phyloP scores from a whole-genome alignment of 2,888 invertebrate genomes.

The Leptopilina drosophilae region DNA sequence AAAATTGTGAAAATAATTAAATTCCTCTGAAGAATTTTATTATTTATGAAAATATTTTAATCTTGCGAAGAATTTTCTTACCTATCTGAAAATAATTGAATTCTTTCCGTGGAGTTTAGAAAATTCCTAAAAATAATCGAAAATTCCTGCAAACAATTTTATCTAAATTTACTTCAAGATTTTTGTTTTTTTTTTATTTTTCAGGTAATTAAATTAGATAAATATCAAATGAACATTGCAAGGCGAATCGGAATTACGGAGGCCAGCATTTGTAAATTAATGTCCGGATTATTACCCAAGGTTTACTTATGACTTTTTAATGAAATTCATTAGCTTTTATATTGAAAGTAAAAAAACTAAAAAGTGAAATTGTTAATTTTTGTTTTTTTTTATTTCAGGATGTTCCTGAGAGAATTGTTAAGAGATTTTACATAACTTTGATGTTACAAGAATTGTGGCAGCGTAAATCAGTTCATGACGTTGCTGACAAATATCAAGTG shows the following conservation, averaged over 20 bases:
- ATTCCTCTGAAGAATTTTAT: no score
- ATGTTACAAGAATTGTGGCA: conserved; percentile 90
- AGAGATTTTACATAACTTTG: conserved; percentile 91
- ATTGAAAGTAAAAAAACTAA: no score
- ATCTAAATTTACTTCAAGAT: no score
- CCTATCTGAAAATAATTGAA: no score
- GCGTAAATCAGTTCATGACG: conserved; percentile 81
- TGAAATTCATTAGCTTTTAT: no score
- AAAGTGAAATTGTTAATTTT: conserved; percentile 3
- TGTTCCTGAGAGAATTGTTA: conserved; percentile 81
- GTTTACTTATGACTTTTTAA: conserved; percentile 52
- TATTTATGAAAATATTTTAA: no score
- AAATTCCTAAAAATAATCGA: no score
- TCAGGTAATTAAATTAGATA: conserved; percentile 82
- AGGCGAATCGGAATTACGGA: conserved; percentile 88
- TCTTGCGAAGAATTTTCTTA: no score
- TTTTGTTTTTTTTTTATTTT: conserved; percentile 43
- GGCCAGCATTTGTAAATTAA: conserved; percentile 73
- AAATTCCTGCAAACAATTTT: no score
- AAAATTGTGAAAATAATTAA: no score
- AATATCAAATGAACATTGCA: conserved; percentile 82
- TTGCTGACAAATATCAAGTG: conserved; percentile 85
- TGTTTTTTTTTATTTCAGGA: conserved; percentile 76
- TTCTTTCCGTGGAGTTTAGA: no score
- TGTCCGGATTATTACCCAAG: conserved; percentile 69